These are phyloP conservation scores for Sebastes fasciatus DNA, from an alignment of 2,113 vertebrate species.

Conservation along the genomic window DNA sequence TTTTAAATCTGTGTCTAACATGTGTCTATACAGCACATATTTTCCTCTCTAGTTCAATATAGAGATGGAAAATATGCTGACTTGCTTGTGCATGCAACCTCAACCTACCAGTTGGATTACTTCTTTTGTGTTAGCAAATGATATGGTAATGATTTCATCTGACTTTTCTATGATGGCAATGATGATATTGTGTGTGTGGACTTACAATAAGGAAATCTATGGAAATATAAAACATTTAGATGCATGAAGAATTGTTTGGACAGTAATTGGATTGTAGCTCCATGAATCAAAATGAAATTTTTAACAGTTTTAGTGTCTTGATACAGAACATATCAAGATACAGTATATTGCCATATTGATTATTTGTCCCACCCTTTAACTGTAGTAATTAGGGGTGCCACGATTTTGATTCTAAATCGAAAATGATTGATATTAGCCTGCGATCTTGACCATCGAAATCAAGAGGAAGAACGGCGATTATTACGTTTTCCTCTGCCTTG, in stretches of 20 bases:
- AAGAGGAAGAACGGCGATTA: too few relatives aligned
- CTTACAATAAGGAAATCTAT: neutral
- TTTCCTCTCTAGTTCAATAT: neutral
- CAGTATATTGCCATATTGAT: neutral
- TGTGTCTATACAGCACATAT: neutral
- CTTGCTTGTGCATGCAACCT: neutral
- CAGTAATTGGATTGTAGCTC: neutral
- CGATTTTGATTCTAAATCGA: too few relatives aligned
- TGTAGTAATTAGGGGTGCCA: too few relatives aligned
- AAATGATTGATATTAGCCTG: too few relatives aligned
- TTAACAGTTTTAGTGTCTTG: neutral
- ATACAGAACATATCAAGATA: neutral
- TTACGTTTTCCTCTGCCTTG: too few relatives aligned
- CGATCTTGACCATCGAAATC: too few relatives aligned
- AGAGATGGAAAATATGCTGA: slow-evolving; percentile 9
- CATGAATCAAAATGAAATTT: neutral
- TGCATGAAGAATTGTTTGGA: neutral
- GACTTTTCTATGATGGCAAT: neutral
- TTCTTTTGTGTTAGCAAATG: neutral
- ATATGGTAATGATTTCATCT: neutral
- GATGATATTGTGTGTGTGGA: neutral
- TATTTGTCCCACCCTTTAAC: neutral
- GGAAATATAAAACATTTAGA: neutral
- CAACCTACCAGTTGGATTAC: neutral
- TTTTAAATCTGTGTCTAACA: neutral